Conservation (phyloP, 92 coral and sea anemone species). For the Galaxea fascicularis region DNA sequence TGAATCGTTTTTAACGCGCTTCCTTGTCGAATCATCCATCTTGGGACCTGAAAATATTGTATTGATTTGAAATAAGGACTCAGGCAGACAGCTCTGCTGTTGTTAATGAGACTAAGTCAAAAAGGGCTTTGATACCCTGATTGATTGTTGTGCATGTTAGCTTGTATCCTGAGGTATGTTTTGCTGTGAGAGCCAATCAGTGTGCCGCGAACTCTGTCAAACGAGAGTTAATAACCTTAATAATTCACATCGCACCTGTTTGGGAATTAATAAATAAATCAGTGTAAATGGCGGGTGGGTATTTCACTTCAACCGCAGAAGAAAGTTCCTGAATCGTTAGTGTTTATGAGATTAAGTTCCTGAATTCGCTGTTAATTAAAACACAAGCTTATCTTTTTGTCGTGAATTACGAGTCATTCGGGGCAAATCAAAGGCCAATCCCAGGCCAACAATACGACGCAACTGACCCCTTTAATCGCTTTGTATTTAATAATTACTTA, state of each 20-base stretch:
- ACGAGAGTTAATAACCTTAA: constrained; percentile 52
- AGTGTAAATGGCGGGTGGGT: constrained; percentile 53
- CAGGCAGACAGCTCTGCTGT: background rate
- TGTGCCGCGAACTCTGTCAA: background rate
- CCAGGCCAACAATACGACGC: background rate
- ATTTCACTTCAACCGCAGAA: constrained; percentile 33
- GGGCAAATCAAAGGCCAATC: background rate
- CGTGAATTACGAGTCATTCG: background rate
- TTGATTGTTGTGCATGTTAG: constrained; percentile 52
- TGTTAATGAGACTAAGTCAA: constrained; percentile 42
- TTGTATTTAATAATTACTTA: constrained; percentile 36
- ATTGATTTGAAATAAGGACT: constrained; percentile 5
- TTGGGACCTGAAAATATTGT: constrained; percentile 13
- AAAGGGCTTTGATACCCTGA: background rate
- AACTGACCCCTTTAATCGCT: constrained; percentile 12
- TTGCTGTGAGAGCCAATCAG: constrained; percentile 17
- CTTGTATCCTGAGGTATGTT: constrained; percentile 27
- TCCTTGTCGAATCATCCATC: constrained; percentile 29
- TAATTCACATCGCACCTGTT: constrained; percentile 54
- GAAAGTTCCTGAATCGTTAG: constrained; percentile 16
- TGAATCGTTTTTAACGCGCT: background rate
- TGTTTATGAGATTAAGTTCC: constrained; percentile 24
- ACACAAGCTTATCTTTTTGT: constrained; percentile 1
- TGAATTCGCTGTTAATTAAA: constrained; percentile 5
- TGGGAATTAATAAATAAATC: constrained; percentile 51